Evolutionary conservation across 2,113 vertebrate genomes (phyloP).

Genomic region (Pungitius pungitius): DNA sequence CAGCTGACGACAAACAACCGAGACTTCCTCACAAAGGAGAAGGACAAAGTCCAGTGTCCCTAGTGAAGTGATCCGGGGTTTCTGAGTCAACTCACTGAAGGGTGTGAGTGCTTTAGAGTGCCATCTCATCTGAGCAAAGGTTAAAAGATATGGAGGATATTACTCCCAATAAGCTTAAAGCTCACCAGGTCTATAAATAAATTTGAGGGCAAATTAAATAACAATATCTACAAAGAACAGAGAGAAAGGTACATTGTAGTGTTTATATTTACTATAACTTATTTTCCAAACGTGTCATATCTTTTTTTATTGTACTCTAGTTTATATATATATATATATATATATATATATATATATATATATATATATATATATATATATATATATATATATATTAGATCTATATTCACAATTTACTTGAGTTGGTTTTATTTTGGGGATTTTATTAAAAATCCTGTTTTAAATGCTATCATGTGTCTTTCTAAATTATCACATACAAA

Average conservation of each 20-base stretch:
- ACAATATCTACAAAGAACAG: neutral
- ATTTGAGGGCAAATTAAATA: neutral
- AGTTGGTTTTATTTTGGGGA: no score
- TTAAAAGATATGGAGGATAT: slow-evolving; percentile 22
- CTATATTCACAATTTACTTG: neutral
- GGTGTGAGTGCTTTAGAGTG: slow-evolving; percentile 37
- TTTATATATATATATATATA: no score
- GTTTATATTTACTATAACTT: neutral
- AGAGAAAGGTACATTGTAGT: neutral
- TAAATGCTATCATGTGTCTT: neutral
- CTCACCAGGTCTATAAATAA: slow-evolving; percentile 6
- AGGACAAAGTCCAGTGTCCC: slow-evolving; percentile 65
- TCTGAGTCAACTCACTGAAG: slow-evolving; percentile 13
- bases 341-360: no score
- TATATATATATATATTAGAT: no score
- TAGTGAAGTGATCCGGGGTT: neutral
- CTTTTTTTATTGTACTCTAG: neutral
- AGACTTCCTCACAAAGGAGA: slow-evolving; percentile 57
- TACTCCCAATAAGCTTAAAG: neutral
- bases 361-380: no score
- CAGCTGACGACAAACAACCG: slow-evolving; percentile 2
- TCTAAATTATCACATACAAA: no score
- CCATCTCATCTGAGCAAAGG: slow-evolving; percentile 56
- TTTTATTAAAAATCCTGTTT: neutral
- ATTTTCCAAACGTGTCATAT: neutral